Base-by-base conservation (phyloP, 2,797 vertebrate species). In the Rallus crepitans region DNA sequence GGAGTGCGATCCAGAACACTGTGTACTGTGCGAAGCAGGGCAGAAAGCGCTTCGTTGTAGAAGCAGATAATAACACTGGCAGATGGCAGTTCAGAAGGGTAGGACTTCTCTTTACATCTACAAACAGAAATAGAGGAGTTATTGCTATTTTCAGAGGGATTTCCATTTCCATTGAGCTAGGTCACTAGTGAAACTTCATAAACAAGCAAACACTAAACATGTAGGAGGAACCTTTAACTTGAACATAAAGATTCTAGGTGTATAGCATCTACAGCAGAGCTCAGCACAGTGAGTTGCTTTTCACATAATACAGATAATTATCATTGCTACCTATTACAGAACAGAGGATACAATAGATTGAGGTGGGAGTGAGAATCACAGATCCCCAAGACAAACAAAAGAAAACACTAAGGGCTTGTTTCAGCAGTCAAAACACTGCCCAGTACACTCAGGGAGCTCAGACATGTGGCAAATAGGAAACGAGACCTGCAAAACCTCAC, bases 1-100 rank as follows among this genome's bases (percentile, higher is more conserved):
- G 99, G 99, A 0, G 99, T 99, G 19, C 99, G 98, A 86, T 99
- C 99, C 66, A 99, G 82, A 19, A 99, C 99, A 1, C 99, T 99
- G 94, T 99, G 99, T 28, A 99, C 98, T 0, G 99, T 99, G 87
- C 99, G 98, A 42, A 99, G 98, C 94, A 99, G 97, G 66, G 99
- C 99, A 0, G 99, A 99, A 19, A 99, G 97, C 0, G 99, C 99
- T 98, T 99, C 99, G 0, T 99, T 99, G 96, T 99, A 99, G 98
- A 99, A 99, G 78, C 99, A 99, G 93, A 99, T 99, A 30, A 99
- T 96, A 2, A 99, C 84, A 9, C 99, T 99, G 94, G 99, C 99
- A 12, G 98, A 86, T 0, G 99, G 99, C 48, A 99, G 98, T 14
- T 97, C 96, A 31, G 52, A 9, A 2, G 98, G 98, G 80, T 99